Evolutionary conservation across 2,888 invertebrate genomes (phyloP).

Genomic region (Sinotaia quadrata): DNA sequence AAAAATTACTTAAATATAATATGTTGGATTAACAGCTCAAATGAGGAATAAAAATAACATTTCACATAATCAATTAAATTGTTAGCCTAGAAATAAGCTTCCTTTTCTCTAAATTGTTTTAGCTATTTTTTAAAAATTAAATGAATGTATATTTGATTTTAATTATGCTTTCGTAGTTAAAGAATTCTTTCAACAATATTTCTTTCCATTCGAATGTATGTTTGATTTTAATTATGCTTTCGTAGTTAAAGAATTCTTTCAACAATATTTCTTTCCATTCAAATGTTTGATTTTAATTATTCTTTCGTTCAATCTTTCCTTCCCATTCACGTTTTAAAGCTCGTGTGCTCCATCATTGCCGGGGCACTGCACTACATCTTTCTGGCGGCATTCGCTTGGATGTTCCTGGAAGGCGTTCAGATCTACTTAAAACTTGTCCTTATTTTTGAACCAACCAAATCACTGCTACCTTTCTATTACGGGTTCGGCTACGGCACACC

Average conservation of each 20-base stretch:
- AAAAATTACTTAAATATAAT: too few relatives aligned
- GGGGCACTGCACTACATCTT: slow-evolving; percentile 11
- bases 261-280: background rate
- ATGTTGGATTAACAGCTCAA: too few relatives aligned
- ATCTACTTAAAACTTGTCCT: slow-evolving; percentile 14
- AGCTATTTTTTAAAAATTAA: too few relatives aligned
- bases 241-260: background rate
- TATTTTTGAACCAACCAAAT: background rate
- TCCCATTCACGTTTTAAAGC: too few relatives aligned
- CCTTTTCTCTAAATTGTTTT: too few relatives aligned
- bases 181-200: background rate
- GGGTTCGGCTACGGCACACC: slow-evolving; percentile 8
- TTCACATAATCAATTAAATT: too few relatives aligned
- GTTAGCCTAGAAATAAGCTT: too few relatives aligned
- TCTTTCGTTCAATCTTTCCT: background rate
- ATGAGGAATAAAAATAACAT: too few relatives aligned
- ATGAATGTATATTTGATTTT: background rate
- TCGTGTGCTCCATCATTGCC: slow-evolving; percentile 6
- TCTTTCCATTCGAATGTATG: background rate
- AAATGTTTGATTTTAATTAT: background rate
- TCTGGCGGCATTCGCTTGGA: slow-evolving; percentile 11
- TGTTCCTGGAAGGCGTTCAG: slow-evolving; percentile 15
- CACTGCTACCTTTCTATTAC: background rate
- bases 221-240: background rate
- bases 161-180: background rate